Percentiles rank a stretch among this genome's conserved stretches.
phyloP scores from a whole-genome alignment of 1,140 invertebrate species.

The Leptinotarsa defecta region DNA sequence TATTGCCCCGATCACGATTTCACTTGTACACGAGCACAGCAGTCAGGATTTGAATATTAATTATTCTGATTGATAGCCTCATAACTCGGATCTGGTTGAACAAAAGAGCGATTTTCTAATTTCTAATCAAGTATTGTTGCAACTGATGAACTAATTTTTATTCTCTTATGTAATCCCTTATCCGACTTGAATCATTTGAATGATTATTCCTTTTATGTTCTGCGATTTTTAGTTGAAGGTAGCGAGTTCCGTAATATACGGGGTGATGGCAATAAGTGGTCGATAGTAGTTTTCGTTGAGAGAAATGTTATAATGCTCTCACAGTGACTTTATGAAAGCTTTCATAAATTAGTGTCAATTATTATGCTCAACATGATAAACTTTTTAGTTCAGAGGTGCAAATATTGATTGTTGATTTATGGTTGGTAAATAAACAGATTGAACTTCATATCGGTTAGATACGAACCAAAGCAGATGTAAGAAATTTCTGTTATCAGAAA shows the following conservation, averaged over 20 bases:
- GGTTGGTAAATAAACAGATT: too few relatives aligned
- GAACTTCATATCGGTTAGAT: too few relatives aligned
- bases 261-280: not conserved
- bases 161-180: constrained; percentile 2
- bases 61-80: constrained; percentile 2
- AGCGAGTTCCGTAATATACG: not conserved
- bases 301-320: too few relatives aligned
- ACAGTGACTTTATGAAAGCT: too few relatives aligned
- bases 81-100: not conserved
- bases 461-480: too few relatives aligned
- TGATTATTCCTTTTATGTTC: not conserved
- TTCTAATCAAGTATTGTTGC: constrained; percentile 8
- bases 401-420: too few relatives aligned
- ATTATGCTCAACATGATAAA: too few relatives aligned
- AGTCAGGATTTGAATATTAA: not conserved
- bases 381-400: too few relatives aligned
- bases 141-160: constrained; percentile 1
- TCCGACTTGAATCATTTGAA: constrained; percentile 1
- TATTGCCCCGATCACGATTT: not conserved
- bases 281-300: too few relatives aligned
- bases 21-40: not conserved
- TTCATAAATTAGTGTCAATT: too few relatives aligned
- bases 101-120: constrained; percentile 4
- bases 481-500: too few relatives aligned
- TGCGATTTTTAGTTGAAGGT: not conserved